Evolutionary conservation across 2,888 invertebrate genomes (phyloP), one percentile per base, ranked within the genome.

Genomic region (Sepiola atlantica): DNA sequence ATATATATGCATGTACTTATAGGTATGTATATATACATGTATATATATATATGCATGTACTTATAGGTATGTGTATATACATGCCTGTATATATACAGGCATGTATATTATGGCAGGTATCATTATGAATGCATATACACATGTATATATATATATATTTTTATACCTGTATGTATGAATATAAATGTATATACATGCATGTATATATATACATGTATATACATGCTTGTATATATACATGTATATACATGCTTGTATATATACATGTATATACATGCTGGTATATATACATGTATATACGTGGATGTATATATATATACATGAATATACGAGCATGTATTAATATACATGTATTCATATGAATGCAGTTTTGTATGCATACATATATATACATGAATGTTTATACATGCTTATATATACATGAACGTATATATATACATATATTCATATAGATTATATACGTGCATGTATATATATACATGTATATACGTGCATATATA

Each of bases 61-160:
- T 21, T 77, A 77, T 77, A 77, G 18, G 24, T 77, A 77, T 77
- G 24, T 77, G 24, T 77, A 77, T 77, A 77, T 77, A 77, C 24
- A 77, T 77, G 24, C 24, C 18, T 77, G 24, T 77, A 77, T 77
- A 77, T 77, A 77, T 77, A 77, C 24, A 77, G 18, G 24, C 24
- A 77, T 77, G 24, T 77, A 77, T 77, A 77, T 77, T 21, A 21
- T 21, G 18, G 24, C 24, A 77, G 20, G 24, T 24, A 77, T 77
- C 18, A 21, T 21, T 77, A 77, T 77, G 24, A 21, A 77, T 77
- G 24, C 24, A 77, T 77, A 77, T 77, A 77, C 24, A 77, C 24
- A 77, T 77, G 24, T 77, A 77, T 77, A 77, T 77, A 77, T 77
- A 77, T 77, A n/a, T n/a, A n/a, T n/a, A n/a, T n/a, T n/a, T n/a